Evolutionary conservation across 2,797 vertebrate species (phyloP).

Genomic region (Bucorvus abyssinicus): DNA sequence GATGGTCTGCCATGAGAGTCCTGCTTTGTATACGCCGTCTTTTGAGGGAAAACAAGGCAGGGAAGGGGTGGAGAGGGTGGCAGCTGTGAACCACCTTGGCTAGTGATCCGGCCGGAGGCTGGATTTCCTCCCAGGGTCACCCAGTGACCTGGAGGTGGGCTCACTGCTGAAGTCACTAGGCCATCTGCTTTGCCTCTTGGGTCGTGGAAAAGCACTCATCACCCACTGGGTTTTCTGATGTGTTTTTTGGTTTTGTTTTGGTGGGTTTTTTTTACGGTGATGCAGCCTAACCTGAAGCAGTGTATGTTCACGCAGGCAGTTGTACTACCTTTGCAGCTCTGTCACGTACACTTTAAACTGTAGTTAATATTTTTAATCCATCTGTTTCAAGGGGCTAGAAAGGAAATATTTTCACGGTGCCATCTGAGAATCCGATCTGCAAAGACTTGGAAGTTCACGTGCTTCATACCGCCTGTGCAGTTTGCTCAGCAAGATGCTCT

Average conservation of each 20-base stretch:
- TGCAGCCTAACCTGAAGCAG: neutral
- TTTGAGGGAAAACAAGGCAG: neutral
- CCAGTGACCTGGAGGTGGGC: too few relatives aligned
- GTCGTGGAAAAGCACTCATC: neutral
- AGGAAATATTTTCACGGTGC: neutral
- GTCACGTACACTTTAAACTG: neutral
- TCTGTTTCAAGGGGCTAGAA: neutral
- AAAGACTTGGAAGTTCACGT: neutral
- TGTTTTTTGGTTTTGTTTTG: fast-evolving
- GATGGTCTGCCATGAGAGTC: neutral
- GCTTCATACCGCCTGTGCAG: neutral
- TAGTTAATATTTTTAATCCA: neutral
- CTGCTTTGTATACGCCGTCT: neutral
- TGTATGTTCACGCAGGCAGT: neutral
- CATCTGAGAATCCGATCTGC: neutral
- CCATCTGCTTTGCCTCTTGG: neutral
- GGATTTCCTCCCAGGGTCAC: neutral
- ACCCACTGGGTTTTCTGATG: neutral
- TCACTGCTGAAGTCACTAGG: neutral
- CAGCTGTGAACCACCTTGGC: neutral
- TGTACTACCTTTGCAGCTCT: neutral
- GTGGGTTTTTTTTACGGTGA: neutral
- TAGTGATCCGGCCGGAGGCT: neutral
- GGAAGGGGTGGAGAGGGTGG: neutral
- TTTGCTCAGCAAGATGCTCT: neutral